Percentiles rank a stretch among this genome's conserved stretches.
Conservation (phyloP, 2,113 vertebrate genomes). For the Microcebus lehilahytsara region DNA sequence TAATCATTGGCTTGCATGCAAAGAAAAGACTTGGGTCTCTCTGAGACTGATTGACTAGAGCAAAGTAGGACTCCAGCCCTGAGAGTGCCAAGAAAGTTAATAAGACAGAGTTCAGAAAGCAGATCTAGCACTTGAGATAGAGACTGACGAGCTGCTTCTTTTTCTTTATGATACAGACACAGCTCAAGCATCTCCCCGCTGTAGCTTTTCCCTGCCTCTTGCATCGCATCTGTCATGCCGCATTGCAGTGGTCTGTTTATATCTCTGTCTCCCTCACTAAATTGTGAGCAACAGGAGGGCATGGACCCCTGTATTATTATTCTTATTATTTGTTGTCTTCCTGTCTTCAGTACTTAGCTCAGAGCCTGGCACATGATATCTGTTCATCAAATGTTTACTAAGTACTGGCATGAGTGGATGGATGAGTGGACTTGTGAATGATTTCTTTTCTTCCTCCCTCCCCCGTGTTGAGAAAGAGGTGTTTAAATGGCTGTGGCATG, state of each 20-base stretch:
- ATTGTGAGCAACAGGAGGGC: neutral
- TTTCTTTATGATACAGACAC: neutral
- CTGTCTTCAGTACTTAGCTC: neutral
- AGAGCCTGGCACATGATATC: neutral
- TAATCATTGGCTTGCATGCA: neutral
- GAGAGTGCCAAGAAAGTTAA: neutral
- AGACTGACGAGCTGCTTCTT: fast-evolving
- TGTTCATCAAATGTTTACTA: slow-evolving; percentile 7
- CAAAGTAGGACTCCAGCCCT: neutral
- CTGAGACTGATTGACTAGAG: neutral
- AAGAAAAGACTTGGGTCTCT: neutral
- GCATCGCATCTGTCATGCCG: fast-evolving
- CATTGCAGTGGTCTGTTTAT: neutral
- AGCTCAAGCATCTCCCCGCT: neutral
- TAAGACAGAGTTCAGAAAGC: neutral
- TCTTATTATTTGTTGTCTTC: neutral
- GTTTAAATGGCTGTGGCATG: neutral
- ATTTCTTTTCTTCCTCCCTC: neutral
- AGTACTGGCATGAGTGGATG: neutral
- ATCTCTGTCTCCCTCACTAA: neutral
- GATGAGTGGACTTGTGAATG: neutral
- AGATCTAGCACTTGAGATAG: no score
- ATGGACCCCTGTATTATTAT: neutral
- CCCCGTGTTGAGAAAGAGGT: neutral
- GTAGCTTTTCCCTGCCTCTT: neutral